Evolutionary conservation across 2,797 vertebrate species (phyloP).

Genomic region (Decapterus maruadsi): DNA sequence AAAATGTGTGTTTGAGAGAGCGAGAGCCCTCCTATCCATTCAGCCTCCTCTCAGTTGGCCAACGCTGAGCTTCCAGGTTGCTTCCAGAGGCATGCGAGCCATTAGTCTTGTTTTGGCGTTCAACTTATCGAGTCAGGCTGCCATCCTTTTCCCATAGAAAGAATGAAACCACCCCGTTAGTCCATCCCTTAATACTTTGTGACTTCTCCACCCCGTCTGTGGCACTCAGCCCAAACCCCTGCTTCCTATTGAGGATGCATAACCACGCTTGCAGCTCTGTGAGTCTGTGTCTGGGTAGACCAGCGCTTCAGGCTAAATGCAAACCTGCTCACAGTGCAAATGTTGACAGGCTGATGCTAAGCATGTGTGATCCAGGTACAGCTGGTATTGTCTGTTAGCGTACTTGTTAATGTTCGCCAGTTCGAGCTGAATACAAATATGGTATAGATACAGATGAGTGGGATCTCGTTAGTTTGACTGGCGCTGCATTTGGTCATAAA

Average conservation of each 20-base stretch:
- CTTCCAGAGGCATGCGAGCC: neutral
- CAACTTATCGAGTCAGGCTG: neutral
- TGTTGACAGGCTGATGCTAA: neutral
- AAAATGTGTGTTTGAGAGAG: constrained; percentile 3
- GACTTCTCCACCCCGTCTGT: neutral
- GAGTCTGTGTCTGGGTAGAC: neutral
- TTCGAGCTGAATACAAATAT: neutral
- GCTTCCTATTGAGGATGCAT: neutral
- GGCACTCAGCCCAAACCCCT: neutral
- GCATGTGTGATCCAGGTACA: neutral
- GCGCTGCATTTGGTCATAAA: neutral
- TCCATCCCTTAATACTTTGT: neutral
- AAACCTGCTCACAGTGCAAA: neutral
- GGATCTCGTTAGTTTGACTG: neutral
- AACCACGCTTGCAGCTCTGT: neutral
- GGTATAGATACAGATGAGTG: neutral
- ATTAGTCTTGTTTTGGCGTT: neutral
- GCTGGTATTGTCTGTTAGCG: neutral
- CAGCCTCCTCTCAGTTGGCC: neutral
- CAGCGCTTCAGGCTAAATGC: no score
- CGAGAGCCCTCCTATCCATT: neutral
- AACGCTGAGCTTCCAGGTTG: constrained; percentile 5
- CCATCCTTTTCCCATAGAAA: neutral
- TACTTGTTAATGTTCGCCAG: neutral
- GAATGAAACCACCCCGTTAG: neutral